Conservation (phyloP, 30 jellyfish, hydroid and myxozoan species). For the Turritopsis dohrnii region DNA sequence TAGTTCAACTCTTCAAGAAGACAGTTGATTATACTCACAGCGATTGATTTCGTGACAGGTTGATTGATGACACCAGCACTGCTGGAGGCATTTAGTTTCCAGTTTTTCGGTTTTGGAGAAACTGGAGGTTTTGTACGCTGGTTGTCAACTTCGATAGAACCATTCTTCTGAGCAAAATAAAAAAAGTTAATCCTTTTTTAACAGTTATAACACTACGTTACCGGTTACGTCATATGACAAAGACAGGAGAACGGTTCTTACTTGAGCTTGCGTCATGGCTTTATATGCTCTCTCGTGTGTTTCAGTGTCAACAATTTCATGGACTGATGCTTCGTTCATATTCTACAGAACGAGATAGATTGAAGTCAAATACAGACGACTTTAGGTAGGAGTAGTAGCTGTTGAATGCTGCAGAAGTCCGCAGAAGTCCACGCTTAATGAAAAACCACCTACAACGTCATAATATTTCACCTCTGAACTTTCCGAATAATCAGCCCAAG, state of each 20-base stretch:
- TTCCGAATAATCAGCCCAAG: constrained; percentile 13
- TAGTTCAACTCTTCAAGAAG: too few species aligned
- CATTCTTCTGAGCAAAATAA: background rate
- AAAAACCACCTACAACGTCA: background rate
- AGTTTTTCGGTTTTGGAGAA: background rate
- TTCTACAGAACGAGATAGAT: background rate
- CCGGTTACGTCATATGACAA: too few species aligned
- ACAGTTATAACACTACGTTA: too few species aligned
- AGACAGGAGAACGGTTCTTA: background rate
- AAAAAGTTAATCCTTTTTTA: too few species aligned
- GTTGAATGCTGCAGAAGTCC: too few species aligned
- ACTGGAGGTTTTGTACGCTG: background rate
- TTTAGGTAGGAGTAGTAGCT: too few species aligned
- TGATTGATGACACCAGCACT: background rate
- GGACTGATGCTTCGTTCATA: background rate
- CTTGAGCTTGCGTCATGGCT: background rate
- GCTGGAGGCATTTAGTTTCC: background rate
- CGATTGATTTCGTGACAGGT: background rate
- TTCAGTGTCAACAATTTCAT: background rate
- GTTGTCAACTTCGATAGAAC: background rate
- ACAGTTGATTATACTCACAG: background rate
- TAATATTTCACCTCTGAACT: background rate
- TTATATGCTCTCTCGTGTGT: background rate
- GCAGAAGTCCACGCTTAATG: background rate
- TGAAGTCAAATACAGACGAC: too few species aligned